phyloP scores from a whole-genome alignment of 1,140 invertebrate genomes.

The Ips typographus region DNA sequence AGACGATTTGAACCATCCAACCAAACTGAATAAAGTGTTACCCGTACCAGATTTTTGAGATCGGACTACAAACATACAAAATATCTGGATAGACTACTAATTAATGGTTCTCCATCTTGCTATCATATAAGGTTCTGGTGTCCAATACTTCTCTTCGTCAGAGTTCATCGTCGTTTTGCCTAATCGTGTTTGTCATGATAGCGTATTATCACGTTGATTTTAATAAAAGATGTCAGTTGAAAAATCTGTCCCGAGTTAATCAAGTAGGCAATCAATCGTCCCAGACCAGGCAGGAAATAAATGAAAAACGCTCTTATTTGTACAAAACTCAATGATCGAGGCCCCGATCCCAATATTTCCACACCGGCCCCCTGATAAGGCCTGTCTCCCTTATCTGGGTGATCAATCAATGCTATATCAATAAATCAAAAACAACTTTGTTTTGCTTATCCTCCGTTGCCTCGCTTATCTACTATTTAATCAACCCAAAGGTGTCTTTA shows the following conservation, averaged over 20 bases:
- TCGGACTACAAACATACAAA: too few relatives aligned
- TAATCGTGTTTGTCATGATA: too few relatives aligned
- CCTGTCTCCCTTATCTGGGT: slow-evolving; percentile 20
- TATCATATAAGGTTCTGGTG: too few relatives aligned
- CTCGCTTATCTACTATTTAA: not conserved
- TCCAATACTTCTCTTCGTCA: too few relatives aligned
- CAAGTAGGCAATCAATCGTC: slow-evolving; percentile 13
- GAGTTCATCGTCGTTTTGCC: too few relatives aligned
- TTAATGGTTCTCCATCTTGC: too few relatives aligned
- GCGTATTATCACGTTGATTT: too few relatives aligned
- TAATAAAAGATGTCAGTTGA: not conserved
- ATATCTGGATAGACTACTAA: too few relatives aligned
- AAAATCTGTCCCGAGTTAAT: not conserved
- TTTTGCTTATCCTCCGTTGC: slow-evolving; percentile 1
- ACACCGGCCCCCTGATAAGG: slow-evolving; percentile 11
- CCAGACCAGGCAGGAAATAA: not conserved
- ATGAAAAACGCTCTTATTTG: slow-evolving; percentile 22
- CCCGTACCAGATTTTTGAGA: too few relatives aligned
- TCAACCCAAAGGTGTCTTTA: too few relatives aligned
- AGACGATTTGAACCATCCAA: too few relatives aligned
- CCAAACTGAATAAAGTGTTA: too few relatives aligned
- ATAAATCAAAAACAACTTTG: slow-evolving; percentile 26
- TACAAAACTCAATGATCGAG: slow-evolving; percentile 15
- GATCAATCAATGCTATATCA: slow-evolving; percentile 23
- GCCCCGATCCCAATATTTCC: slow-evolving; percentile 6